These are phyloP conservation scores for Noturus placidus DNA, from an alignment of 2,113 vertebrate genomes.

Conservation along the genomic window DNA sequence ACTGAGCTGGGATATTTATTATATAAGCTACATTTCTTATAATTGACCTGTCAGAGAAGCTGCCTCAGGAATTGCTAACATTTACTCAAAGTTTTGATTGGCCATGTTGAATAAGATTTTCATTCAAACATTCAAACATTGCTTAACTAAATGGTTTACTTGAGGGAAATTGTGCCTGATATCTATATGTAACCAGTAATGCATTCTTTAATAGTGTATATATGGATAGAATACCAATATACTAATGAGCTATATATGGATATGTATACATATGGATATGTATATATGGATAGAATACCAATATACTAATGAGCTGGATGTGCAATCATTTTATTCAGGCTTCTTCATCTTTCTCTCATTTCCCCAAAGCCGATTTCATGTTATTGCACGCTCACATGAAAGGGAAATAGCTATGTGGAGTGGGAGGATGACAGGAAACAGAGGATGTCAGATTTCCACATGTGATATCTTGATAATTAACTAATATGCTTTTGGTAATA, in stretches of 20 bases:
- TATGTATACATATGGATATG: too few species aligned
- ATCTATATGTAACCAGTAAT: conserved; percentile 36
- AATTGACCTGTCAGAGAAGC: conserved; percentile 16
- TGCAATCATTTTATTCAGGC: conserved; percentile 29
- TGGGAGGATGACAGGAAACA: conserved; percentile 51
- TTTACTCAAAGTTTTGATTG: background rate
- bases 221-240: conserved; percentile 7
- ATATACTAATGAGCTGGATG: conserved; percentile 21
- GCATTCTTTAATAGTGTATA: background rate
- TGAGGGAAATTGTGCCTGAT: conserved; percentile 48
- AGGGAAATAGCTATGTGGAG: conserved; percentile 47
- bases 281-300: background rate
- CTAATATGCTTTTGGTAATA: conserved; percentile 15
- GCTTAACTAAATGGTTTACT: conserved; percentile 17
- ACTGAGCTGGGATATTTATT: background rate
- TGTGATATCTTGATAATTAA: conserved; percentile 53
- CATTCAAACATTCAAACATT: background rate
- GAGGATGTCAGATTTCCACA: conserved; percentile 34
- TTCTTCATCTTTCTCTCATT: background rate
- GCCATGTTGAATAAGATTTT: background rate
- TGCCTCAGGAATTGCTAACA: background rate
- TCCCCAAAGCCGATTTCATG: conserved; percentile 10
- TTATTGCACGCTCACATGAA: conserved; percentile 40
- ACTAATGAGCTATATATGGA: conserved; percentile 13
- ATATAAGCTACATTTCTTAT: background rate